Base-by-base conservation (phyloP, 2,888 invertebrate genomes). In the Tetrapedia diversipes region DNA sequence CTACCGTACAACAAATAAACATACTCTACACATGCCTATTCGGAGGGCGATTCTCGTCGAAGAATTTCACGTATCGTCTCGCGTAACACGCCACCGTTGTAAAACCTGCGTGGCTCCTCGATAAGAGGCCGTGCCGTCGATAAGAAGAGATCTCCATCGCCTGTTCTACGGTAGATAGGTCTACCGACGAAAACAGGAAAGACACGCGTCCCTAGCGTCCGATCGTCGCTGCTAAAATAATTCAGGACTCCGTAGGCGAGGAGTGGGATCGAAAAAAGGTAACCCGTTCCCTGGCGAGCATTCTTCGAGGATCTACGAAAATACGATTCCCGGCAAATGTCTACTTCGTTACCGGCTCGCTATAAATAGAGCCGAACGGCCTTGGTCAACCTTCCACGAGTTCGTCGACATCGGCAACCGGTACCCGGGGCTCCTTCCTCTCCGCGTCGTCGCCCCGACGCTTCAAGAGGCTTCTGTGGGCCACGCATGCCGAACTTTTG, bases 351-450 rank as follows among this genome's bases (percentile, higher is more conserved):
- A 81, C 71, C 29, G 76, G 56, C 75, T 45, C 24, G 85, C 78
- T 84, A 84, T 83, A 85, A 83, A 84, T 84, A 84, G 79, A 78
- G 22, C 68, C 63, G 51, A 78, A 77, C 85, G 85, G 81, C 84
- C 84, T 84, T 84, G 85, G 85, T 83, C 85, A 84, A 80, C 83
- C 81, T 84, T 84, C 85, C 57, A 54, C 77, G 79, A 65, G 84
- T 83, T 84, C 84, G 69, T 80, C 82, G 84, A 79, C 85, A 66
- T 69, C 67, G 27, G 34, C 27, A 37, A 77, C 81, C 76, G 77
- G 79, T 77, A 77, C 51, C 72, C 72, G 61, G n/a, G n/a, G n/a
- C n/a, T n/a, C n/a, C n/a, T n/a, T 24, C 68, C 27, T 34, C 43
- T 37, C 29, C 4, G 16, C 59, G 8, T 4, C 41, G 61, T 49